A percentile compares a stretch with the other conserved stretches of the same genome.
phyloP scores from a whole-genome alignment of 2,888 invertebrate species.

The Brachypalpus laphriformis region DNA sequence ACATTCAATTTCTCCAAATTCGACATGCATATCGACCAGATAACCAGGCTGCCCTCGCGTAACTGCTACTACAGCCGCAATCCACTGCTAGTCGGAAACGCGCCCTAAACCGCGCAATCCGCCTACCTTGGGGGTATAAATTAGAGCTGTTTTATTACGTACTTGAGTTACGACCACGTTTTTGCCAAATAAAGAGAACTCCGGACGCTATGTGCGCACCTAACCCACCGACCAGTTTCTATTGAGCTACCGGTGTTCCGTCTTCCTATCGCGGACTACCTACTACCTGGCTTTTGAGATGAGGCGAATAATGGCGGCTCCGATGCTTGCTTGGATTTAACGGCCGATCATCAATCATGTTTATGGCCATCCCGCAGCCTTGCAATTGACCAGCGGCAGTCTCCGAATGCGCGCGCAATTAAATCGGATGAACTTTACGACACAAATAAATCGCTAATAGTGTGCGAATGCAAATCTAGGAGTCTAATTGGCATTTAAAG shows the following conservation, averaged over 20 bases:
- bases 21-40: conserved; percentile 20
- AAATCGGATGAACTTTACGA: conserved; percentile 51
- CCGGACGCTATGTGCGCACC: not conserved
- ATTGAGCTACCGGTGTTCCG: conserved; percentile 20
- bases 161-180: conserved; percentile 55
- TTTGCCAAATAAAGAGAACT: conserved; percentile 16
- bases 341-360: conserved; percentile 64
- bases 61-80: not conserved
- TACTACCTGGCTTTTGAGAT: not conserved
- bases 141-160: conserved; percentile 57
- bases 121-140: conserved; percentile 17
- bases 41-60: conserved; percentile 15
- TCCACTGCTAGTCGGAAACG: not conserved
- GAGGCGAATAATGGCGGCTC: not conserved
- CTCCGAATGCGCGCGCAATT: conserved; percentile 50
- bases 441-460: conserved; percentile 51
- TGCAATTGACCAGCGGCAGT: conserved; percentile 20
- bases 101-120: conserved; percentile 1
- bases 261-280: not conserved
- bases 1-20: conserved; percentile 39
- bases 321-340: conserved; percentile 23
- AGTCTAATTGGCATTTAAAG: conserved; percentile 58
- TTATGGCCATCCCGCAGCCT: conserved; percentile 36
- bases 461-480: conserved; percentile 55
- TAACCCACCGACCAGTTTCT: conserved; percentile 1